Base-by-base conservation (phyloP, 2,113 vertebrate species). In the Amblyopsis rosae region DNA sequence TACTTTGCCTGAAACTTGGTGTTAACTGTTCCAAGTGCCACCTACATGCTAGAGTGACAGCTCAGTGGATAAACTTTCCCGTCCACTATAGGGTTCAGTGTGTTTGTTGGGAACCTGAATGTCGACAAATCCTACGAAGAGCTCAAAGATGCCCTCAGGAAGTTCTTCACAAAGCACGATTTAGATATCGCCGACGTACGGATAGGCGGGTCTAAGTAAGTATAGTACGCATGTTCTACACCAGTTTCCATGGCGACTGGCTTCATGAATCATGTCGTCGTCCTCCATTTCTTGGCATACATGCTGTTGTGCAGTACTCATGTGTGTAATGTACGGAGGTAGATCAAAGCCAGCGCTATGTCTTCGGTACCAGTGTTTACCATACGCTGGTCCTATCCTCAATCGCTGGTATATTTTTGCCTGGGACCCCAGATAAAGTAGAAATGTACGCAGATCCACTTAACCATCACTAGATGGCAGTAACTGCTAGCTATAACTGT, bases 91-190 rank as follows among this genome's bases (percentile, higher is more conserved):
- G 70, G 88, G 0, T 95, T 96, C 69, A 95, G 93, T n/a, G 17
- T 98, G 0, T 98, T 93, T 59, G 68, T 96, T 74, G 95, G 94
- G 63, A 99, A 99, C 77, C 66, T 99, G 84, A 94, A 88, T 64
- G 6, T 71, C 8, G 90, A 65, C 58, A 96, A 97, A 74, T 93
- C 95, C 9, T 96, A 87, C 45, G 94, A 96, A 0, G 98, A 98
- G 70, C 84, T 98, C 67, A 98, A 95, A 81, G 67, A 82, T 0
- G 88, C 88, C 3, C 58, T 98, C 61, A 88, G 83, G 33, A 95
- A 95, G 13, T 93, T 98, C 90, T 98, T 98, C 76, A 73, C 90
- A 26, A 98, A 98, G 88, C 96, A 97, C 26, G 83, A 86, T 10
- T 91, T 99, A 2, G 89, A 94, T 48, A 87, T 95, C 45, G 70